phyloP scores from a whole-genome alignment of 92 coral and sea anemone species.

The Umimayanthus kanabou region DNA sequence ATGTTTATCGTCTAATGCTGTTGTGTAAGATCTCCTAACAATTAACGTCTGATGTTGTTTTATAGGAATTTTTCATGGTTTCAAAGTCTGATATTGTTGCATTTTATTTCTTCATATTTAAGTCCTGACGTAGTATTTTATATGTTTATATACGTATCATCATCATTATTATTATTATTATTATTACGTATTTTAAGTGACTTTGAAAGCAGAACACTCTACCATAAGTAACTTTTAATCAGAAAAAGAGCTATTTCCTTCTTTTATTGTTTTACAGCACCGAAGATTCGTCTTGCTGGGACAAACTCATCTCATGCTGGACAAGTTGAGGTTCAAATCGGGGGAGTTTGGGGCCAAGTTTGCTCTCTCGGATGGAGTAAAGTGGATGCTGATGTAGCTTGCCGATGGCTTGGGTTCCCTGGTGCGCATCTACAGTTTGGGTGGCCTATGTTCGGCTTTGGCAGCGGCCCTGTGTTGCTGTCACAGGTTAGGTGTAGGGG shows the following conservation, averaged over 20 bases:
- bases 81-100: background rate
- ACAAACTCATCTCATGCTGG: slow-evolving; percentile 17
- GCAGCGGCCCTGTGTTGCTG: slow-evolving; percentile 8
- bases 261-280: background rate
- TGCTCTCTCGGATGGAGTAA: background rate
- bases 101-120: no score
- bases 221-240: no score
- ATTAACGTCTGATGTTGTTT: background rate
- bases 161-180: no score
- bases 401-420: slow-evolving; percentile 31
- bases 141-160: no score
- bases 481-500: background rate
- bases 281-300: slow-evolving; percentile 23
- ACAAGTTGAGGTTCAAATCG: slow-evolving; percentile 9
- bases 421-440: slow-evolving; percentile 9
- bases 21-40: background rate
- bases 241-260: background rate
- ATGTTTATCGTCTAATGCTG: background rate
- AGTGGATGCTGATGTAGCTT: slow-evolving; percentile 10
- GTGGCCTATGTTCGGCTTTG: slow-evolving; percentile 14
- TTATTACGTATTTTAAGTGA: no score
- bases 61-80: no score
- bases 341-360: slow-evolving; percentile 23
- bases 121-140: background rate
- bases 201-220: no score